Percentiles rank a stretch among this genome's conserved stretches.
Evolutionary conservation across 2,888 invertebrate genomes (phyloP).

Genomic region (Torymus tubicola): DNA sequence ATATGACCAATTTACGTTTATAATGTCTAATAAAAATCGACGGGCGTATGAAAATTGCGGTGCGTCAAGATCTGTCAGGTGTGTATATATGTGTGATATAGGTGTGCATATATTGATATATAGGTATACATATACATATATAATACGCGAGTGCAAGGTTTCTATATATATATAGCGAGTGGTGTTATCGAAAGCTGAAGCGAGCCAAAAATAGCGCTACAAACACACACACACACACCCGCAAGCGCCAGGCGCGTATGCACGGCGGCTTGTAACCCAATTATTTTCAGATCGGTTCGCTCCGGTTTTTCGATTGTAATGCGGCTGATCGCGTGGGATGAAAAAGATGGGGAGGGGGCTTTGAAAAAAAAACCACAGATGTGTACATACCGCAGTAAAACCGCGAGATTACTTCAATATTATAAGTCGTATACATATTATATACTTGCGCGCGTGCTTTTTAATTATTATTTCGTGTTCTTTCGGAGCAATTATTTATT

Average conservation of each 20-base stretch:
- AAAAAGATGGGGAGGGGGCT: neutral
- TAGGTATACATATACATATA: too few species aligned
- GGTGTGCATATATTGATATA: too few species aligned
- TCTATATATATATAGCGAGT: too few species aligned
- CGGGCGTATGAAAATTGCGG: neutral
- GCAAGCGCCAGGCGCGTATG: too few species aligned
- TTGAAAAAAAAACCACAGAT: neutral
- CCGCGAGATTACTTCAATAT: too few species aligned
- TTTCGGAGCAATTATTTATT: conserved; percentile 23
- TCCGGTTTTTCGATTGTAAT: neutral
- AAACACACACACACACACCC: too few species aligned
- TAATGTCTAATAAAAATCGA: conserved; percentile 22
- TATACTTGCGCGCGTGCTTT: too few species aligned
- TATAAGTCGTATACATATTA: neutral
- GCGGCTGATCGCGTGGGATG: neutral
- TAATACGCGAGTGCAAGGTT: too few species aligned
- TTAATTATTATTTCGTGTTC: conserved; percentile 22
- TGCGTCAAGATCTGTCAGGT: neutral
- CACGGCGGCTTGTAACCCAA: conserved; percentile 7
- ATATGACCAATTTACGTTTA: conserved; percentile 18
- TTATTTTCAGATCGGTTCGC: neutral
- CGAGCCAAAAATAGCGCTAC: too few species aligned
- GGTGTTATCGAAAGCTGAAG: too few species aligned
- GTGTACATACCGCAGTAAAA: too few species aligned
- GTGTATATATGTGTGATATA: too few species aligned